These are phyloP conservation scores for Cariama cristata DNA, from an alignment of 2,113 vertebrate genomes.

Conservation along the genomic window DNA sequence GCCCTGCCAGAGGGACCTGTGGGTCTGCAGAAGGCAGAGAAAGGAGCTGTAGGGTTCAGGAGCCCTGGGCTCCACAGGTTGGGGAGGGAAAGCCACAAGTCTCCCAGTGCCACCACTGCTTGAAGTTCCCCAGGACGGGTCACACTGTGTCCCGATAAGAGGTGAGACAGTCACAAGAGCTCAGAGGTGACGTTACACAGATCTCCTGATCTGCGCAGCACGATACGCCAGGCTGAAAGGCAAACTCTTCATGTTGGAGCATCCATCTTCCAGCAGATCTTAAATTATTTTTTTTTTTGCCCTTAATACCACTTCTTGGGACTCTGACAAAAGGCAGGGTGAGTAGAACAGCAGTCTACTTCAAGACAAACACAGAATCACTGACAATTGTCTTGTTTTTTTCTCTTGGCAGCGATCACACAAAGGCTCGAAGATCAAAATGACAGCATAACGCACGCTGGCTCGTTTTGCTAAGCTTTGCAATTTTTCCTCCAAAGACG, in stretches of 20 bases:
- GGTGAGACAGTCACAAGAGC: not conserved
- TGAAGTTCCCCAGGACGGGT: not conserved
- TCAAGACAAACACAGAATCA: not conserved
- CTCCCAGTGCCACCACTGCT: not conserved
- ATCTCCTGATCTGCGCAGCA: not conserved
- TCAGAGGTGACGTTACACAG: not conserved
- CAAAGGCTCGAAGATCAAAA: not conserved
- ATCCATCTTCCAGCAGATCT: not conserved
- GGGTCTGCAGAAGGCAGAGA: not conserved
- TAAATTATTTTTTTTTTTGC: not conserved
- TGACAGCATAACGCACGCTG: rapidly evolving
- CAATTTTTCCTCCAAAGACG: not conserved
- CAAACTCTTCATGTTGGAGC: not conserved
- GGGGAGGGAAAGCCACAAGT: not conserved
- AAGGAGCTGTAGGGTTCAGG: not conserved
- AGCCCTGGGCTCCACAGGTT: not conserved
- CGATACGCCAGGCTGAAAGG: not conserved
- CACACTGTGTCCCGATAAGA: rapidly evolving
- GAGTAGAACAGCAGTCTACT: not conserved
- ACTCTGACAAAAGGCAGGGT: not conserved
- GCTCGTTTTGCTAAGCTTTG: not conserved
- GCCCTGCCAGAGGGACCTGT: not conserved
- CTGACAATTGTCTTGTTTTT: not conserved
- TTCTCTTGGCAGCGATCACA: not conserved
- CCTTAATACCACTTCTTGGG: not conserved